These are phyloP conservation scores for Bellardia pandia DNA, from an alignment of 2,888 invertebrate species.

Conservation along the genomic window DNA sequence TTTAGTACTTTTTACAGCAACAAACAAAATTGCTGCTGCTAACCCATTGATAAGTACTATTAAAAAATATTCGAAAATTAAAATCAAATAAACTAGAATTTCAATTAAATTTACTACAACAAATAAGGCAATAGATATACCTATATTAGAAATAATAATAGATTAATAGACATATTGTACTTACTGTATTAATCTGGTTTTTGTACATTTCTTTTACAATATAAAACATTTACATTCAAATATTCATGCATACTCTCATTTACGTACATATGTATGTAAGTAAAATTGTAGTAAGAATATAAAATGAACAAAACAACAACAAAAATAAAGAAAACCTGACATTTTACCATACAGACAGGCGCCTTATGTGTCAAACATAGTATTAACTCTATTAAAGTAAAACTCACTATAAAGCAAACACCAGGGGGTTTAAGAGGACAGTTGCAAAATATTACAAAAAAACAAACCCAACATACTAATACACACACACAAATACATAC, in stretches of 20 bases:
- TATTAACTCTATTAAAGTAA: slow-evolving; percentile 70
- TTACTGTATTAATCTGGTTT: slow-evolving; percentile 10
- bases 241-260: background rate
- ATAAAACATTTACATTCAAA: slow-evolving; percentile 29
- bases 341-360: slow-evolving; percentile 72
- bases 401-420: slow-evolving; percentile 31
- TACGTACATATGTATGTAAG: slow-evolving; percentile 5
- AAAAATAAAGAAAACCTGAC: slow-evolving; percentile 59
- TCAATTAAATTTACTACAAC: too few species aligned
- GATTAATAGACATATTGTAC: background rate
- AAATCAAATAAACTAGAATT: too few species aligned
- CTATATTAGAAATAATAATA: background rate
- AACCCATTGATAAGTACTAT: too few species aligned
- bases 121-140: background rate
- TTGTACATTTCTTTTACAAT: slow-evolving; percentile 1
- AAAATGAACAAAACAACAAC: slow-evolving; percentile 38
- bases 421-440: slow-evolving; percentile 39
- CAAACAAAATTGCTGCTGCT: too few species aligned
- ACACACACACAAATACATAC: background rate
- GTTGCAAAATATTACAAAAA: slow-evolving; percentile 34
- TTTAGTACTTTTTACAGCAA: background rate
- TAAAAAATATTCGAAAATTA: too few species aligned
- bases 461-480: background rate
- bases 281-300: slow-evolving; percentile 27
- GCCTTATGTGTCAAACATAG: slow-evolving; percentile 69